Percentiles rank a stretch among this genome's conserved stretches.
Conservation (phyloP, 2,888 invertebrate species). For the Himalopsyche anomala region DNA sequence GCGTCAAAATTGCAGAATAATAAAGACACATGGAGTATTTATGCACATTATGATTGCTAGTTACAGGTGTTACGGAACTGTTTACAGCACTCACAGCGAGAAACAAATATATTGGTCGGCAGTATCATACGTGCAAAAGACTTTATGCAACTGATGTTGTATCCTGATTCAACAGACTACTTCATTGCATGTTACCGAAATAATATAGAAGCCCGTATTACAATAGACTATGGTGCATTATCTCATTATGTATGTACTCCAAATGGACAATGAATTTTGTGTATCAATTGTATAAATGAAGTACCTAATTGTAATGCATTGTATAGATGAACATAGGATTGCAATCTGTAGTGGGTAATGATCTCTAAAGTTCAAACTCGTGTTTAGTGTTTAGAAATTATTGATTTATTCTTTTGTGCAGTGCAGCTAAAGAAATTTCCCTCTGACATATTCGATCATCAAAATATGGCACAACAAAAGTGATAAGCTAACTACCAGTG, state of each 20-base stretch:
- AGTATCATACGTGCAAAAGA: slow-evolving; percentile 6
- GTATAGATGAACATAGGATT: neutral
- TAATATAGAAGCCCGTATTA: slow-evolving; percentile 14
- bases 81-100: slow-evolving; percentile 4
- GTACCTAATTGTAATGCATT: neutral
- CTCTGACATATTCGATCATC: no score
- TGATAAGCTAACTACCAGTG: no score
- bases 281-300: neutral
- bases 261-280: neutral
- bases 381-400: no score
- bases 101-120: neutral
- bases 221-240: neutral
- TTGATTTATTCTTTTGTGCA: no score
- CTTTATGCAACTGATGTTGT: slow-evolving; percentile 57
- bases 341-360: no score
- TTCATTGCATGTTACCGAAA: slow-evolving; percentile 13
- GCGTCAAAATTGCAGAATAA: neutral
- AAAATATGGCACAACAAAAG: no score
- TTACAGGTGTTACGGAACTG: slow-evolving; percentile 29
- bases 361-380: no score
- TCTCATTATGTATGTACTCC: neutral
- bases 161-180: slow-evolving; percentile 27
- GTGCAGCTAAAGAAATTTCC: no score
- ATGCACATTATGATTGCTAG: neutral
- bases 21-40: neutral